Evolutionary conservation across 92 coral and sea anemone genomes (phyloP).

Genomic region (Diadumene lineata): DNA sequence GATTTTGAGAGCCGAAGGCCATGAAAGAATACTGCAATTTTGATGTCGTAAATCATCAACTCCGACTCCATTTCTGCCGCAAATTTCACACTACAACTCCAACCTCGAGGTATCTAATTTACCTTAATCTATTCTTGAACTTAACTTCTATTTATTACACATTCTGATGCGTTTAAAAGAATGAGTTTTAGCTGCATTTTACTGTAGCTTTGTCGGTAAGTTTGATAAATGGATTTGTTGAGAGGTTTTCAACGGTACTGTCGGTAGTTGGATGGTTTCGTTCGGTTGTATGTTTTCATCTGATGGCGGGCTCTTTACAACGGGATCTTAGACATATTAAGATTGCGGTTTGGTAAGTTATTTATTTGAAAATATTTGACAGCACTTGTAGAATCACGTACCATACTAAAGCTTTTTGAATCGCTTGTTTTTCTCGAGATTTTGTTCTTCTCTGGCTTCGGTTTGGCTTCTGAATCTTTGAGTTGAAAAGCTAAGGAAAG

Average conservation of each 20-base stretch:
- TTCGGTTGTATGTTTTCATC: neutral
- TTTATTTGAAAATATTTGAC: neutral
- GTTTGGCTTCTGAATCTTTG: too few relatives aligned
- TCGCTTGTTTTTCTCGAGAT: neutral
- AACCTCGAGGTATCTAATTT: neutral
- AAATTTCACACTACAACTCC: neutral
- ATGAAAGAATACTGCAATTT: neutral
- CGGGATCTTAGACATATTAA: neutral
- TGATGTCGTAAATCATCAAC: neutral
- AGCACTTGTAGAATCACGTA: neutral
- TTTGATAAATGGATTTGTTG: neutral
- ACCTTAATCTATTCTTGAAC: neutral
- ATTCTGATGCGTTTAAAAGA: neutral
- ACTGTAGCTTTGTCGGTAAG: neutral
- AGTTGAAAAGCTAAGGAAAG: too few relatives aligned
- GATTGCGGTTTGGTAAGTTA: constrained; percentile 1
- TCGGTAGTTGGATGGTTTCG: neutral
- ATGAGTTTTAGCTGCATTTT: neutral
- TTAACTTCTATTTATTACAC: neutral
- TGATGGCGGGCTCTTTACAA: neutral
- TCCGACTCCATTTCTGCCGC: neutral
- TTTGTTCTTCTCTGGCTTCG: neutral
- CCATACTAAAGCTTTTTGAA: neutral
- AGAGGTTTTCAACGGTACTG: neutral
- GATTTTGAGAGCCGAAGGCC: neutral